phyloP scores from a whole-genome alignment of 2,113 vertebrate species.

The Cathartes aura region DNA sequence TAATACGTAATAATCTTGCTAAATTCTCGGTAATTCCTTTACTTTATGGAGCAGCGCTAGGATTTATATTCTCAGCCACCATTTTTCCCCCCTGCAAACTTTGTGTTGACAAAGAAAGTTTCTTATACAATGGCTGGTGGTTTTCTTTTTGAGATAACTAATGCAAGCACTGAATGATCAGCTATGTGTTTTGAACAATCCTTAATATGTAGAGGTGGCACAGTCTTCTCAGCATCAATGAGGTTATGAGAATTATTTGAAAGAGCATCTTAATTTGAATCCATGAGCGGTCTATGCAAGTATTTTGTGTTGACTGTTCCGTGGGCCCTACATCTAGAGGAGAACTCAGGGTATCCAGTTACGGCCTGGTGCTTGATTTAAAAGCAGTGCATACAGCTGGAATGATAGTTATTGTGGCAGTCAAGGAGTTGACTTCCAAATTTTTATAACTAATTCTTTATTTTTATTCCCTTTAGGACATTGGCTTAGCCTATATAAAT shows the following conservation, averaged over 20 bases:
- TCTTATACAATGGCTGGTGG: neutral
- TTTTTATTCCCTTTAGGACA: conserved; percentile 80
- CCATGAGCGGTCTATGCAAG: neutral
- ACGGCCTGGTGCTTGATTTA: neutral
- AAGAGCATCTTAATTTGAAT: neutral
- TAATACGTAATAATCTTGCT: neutral
- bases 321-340: neutral
- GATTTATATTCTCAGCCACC: neutral
- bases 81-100: neutral
- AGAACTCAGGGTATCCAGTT: neutral
- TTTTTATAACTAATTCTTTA: neutral
- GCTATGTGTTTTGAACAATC: neutral
- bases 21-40: neutral
- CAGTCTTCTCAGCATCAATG: neutral
- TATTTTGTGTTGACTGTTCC: neutral
- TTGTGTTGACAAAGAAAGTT: neutral
- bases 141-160: neutral
- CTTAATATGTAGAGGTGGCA: neutral
- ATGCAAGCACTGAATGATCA: neutral
- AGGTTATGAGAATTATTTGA: neutral
- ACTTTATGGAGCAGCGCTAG: neutral
- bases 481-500: conserved; percentile 94
- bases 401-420: neutral
- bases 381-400: neutral
- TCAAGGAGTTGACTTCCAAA: neutral